phyloP scores from a whole-genome alignment of 2,113 vertebrate genomes.

The Boulengeromyrus knoepffleri region DNA sequence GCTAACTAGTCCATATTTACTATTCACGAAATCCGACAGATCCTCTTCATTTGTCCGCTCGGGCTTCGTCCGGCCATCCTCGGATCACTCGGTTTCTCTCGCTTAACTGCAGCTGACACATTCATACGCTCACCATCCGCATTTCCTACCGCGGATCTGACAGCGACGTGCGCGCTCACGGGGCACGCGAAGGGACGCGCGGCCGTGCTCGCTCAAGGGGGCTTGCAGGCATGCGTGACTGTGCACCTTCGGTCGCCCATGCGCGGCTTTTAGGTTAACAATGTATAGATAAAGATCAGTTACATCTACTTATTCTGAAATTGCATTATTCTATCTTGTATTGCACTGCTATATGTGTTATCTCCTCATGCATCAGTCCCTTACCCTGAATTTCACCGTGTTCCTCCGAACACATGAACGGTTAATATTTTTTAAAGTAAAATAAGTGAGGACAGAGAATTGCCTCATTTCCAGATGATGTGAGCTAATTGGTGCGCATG shows the following conservation, averaged over 20 bases:
- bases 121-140: constrained; percentile 37
- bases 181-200: not conserved
- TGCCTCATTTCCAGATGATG: not conserved
- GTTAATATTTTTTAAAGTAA: not conserved
- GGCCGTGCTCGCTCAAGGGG: constrained; percentile 32
- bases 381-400: not conserved
- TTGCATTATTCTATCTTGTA: not conserved
- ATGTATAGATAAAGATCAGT: not conserved
- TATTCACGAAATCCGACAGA: not conserved
- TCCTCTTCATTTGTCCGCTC: not conserved
- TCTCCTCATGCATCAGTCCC: not conserved
- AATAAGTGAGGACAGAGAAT: not conserved
- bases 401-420: not conserved
- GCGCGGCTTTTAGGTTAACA: not conserved
- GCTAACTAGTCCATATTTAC: not conserved
- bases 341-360: not conserved
- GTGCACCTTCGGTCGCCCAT: not conserved
- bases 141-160: constrained; percentile 58
- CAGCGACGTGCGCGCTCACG: constrained; percentile 57
- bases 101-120: constrained; percentile 19
- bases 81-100: not conserved
- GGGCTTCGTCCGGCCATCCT: not conserved
- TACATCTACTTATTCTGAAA: not conserved
- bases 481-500: not conserved
- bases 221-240: not conserved